A percentile compares a stretch with the other conserved stretches of the same genome.
phyloP scores from a whole-genome alignment of 2,888 invertebrate species.

The Corythucha ciliata region DNA sequence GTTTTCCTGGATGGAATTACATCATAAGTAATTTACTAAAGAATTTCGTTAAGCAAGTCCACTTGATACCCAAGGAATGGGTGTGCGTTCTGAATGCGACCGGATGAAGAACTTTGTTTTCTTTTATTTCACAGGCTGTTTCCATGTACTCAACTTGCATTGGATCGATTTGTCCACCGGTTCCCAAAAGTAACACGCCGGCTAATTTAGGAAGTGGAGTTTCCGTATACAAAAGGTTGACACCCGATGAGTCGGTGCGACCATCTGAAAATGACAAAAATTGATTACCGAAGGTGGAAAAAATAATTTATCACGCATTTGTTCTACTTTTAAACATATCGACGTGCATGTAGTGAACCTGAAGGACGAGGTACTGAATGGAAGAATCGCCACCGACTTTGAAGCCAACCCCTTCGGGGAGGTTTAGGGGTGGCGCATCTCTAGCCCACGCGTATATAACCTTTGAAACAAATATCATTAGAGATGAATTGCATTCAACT shows the following conservation, averaged over 20 bases:
- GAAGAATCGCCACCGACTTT: conserved; percentile 74
- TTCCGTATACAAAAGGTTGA: conserved; percentile 68
- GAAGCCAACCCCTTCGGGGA: conserved; percentile 86
- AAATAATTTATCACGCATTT: background rate
- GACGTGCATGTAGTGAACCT: conserved; percentile 75
- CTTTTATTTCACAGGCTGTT: conserved; percentile 69
- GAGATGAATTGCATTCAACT: background rate
- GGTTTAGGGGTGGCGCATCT: conserved; percentile 69
- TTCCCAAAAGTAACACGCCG: conserved; percentile 82
- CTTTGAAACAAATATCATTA: conserved; percentile 42
- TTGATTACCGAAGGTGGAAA: background rate
- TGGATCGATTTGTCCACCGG: conserved; percentile 69
- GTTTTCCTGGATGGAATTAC: conserved; percentile 51
- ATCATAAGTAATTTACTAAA: background rate
- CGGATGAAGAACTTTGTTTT: conserved; percentile 79
- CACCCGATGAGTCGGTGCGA: conserved; percentile 73
- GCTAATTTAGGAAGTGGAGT: conserved; percentile 74
- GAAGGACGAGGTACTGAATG: conserved; percentile 83
- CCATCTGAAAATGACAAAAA: conserved; percentile 51
- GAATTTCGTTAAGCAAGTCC: background rate
- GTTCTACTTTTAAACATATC: conserved; percentile 36
- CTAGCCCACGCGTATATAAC: conserved; percentile 92
- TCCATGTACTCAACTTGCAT: conserved; percentile 75
- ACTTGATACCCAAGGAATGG: conserved; percentile 60
- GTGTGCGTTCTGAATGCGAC: conserved; percentile 95